Base-by-base conservation (phyloP, 2,113 vertebrate genomes). In the Oncorhynchus tshawytscha region DNA sequence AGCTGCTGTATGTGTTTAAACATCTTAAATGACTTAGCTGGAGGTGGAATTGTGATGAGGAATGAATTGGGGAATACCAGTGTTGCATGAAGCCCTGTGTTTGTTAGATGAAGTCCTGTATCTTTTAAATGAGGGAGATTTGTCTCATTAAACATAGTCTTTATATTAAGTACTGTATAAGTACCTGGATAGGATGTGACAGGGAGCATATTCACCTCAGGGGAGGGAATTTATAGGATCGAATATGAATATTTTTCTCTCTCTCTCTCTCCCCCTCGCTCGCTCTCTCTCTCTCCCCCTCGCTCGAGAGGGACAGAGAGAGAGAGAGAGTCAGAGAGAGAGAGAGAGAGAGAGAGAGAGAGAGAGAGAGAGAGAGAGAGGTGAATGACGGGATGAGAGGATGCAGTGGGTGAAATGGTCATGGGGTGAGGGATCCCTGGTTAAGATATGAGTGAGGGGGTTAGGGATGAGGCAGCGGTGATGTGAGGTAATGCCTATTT, bases 11-110 rank as follows among this genome's bases (percentile, higher is more conserved):
- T 79, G 66, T 78, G 75, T 90, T 82, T 82, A 71, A 79, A 69
- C 4, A 72, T 72, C 82, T 79, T 39, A 84, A 81, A 81, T 54
- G 34, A 66, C 68, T 82, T 74, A 27, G 76, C 82, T 84, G 77
- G 45, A 71, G 69, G 68, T 85, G 77, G 78, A 71, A 85, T 82
- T 79, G 70, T 73, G 80, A 76, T 72, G 39, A 75, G 67, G 62
- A 62, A 54, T 67, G 39, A 81, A 60, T 24, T 25, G 83, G 87
- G 88, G 80, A 89, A 84, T 81, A 75, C 86, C 89, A 67, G 65
- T 7, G 51, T 65, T 69, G 76, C 76, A 69, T 64, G 39, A 68
- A 80, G 75, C 72, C 73, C 51, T 54, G 51, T 54, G 51, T 54
- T 54, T 54, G 51, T 54, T 54, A 54, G 51, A 3, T 54, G 51